Conservation (phyloP, 2,888 invertebrate genomes). For the Branchipolynoe longqiensis region DNA sequence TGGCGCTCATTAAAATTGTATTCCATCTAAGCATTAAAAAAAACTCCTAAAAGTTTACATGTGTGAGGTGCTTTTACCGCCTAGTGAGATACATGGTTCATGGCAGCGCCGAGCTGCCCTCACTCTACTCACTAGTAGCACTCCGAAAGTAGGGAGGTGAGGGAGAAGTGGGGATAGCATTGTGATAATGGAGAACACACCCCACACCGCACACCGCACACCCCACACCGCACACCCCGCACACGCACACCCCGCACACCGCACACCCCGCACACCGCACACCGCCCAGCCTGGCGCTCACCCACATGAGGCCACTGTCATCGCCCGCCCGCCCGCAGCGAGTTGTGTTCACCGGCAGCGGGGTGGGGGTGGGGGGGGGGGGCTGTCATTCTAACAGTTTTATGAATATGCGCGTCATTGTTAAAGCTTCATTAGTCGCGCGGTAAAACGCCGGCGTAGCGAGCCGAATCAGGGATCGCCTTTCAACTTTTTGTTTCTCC, state of each 20-base stretch:
- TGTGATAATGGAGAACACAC: not conserved
- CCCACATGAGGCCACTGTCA: too few species aligned
- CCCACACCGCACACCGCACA: not conserved
- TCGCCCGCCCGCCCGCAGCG: not conserved
- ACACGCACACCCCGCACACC: not conserved
- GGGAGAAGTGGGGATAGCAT: not conserved
- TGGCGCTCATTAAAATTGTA: too few species aligned
- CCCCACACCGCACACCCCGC: not conserved
- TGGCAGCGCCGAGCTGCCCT: too few species aligned
- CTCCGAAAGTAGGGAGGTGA: too few species aligned
- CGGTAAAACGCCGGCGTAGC: slow-evolving; percentile 27
- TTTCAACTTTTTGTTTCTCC: slow-evolving; percentile 52
- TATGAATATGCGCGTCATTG: slow-evolving; percentile 55
- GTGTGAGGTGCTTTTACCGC: too few species aligned
- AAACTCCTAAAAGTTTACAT: too few species aligned
- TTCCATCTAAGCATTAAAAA: too few species aligned
- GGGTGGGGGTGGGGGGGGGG: not conserved
- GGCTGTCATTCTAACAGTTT: slow-evolving; percentile 50
- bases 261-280: not conserved
- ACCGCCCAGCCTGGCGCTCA: not conserved
- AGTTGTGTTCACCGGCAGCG: not conserved
- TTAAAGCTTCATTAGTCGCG: slow-evolving; percentile 51
- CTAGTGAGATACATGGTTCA: too few species aligned
- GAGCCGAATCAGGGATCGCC: not conserved
- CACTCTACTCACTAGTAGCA: too few species aligned